These are phyloP conservation scores for Dissostichus mawsoni DNA, from an alignment of 2,113 vertebrate genomes.

Conservation along the genomic window DNA sequence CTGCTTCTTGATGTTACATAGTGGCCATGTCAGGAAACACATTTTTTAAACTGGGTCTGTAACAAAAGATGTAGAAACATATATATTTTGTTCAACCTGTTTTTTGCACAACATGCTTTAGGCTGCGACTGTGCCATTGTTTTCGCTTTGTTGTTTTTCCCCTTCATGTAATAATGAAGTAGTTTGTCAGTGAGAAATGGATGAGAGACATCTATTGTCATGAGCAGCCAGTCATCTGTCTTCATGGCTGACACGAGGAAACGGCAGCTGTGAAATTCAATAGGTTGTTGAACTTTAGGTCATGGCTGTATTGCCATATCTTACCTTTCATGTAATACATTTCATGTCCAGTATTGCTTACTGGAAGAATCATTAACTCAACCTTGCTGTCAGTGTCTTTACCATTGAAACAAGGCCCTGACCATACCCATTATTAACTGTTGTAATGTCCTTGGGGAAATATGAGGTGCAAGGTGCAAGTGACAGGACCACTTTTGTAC, in stretches of 20 bases:
- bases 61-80: too few species aligned
- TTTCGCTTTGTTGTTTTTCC: constrained; percentile 1
- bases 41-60: not conserved
- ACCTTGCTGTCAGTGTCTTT: constrained; percentile 7
- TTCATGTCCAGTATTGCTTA: not conserved
- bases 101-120: constrained; percentile 10
- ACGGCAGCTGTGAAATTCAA: constrained; percentile 24
- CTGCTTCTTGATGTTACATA: not conserved
- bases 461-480: constrained; percentile 31
- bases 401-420: not conserved
- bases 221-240: constrained; percentile 9
- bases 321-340: constrained; percentile 10
- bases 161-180: not conserved
- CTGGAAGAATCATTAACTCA: constrained; percentile 47
- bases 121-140: not conserved
- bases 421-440: constrained; percentile 29
- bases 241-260: constrained; percentile 6
- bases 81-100: not conserved
- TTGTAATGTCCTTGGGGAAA: constrained; percentile 15
- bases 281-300: constrained; percentile 1
- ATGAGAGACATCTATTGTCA: constrained; percentile 25
- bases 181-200: constrained; percentile 10
- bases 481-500: not conserved
- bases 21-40: not conserved
- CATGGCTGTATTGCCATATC: not conserved